Evolutionary conservation across 2,113 vertebrate genomes (phyloP).

Genomic region (Psittacula cyanocephala): DNA sequence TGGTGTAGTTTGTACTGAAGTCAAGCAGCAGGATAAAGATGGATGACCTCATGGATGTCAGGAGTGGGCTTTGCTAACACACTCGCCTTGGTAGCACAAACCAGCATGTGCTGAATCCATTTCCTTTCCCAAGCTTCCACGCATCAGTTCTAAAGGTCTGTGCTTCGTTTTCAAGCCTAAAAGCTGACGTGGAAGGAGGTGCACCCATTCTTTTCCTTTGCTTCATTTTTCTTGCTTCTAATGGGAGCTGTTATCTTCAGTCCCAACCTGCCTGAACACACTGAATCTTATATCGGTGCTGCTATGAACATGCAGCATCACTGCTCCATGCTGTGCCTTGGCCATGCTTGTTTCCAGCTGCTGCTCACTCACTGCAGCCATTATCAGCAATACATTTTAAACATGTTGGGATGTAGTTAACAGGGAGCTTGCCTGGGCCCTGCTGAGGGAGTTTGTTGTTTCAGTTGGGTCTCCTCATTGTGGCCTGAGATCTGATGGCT

Average conservation of each 20-base stretch:
- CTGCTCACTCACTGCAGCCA: neutral
- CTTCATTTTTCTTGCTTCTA: neutral
- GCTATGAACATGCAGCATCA: fast-evolving
- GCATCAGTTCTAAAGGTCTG: neutral
- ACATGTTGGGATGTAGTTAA: neutral
- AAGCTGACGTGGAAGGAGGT: neutral
- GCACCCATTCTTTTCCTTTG: neutral
- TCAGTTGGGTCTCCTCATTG: neutral
- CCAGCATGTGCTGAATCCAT: neutral
- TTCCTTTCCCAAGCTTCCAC: neutral
- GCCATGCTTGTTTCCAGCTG: fast-evolving
- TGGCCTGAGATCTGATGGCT: neutral
- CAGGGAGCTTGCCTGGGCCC: neutral
- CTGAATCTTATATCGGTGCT: neutral
- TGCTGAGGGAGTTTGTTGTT: neutral
- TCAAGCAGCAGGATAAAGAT: neutral
- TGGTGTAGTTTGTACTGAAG: neutral
- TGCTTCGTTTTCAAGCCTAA: neutral
- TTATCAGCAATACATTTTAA: neutral
- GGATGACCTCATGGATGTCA: neutral
- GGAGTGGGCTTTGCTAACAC: neutral
- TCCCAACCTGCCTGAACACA: neutral
- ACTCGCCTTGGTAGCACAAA: neutral
- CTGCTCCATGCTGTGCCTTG: neutral
- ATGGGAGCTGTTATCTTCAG: neutral